Conservation (phyloP, 2,888 invertebrate species). For the Pristionchus exspectatus region DNA sequence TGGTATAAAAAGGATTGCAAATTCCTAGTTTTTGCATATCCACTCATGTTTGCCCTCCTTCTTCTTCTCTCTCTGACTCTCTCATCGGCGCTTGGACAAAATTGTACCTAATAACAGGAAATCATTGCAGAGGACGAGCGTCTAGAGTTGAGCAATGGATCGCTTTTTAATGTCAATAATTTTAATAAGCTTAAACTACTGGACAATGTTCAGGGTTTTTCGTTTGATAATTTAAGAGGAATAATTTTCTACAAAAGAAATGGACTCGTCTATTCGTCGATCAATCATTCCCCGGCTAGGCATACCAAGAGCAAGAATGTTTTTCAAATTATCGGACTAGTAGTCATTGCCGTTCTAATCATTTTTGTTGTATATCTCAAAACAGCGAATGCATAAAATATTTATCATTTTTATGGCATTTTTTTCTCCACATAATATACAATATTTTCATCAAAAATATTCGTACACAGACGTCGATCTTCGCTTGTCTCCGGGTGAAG, state of each 20-base stretch:
- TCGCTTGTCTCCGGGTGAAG: neutral
- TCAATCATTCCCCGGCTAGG: neutral
- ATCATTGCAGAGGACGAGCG: no score
- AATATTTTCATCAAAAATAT: neutral
- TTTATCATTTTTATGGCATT: neutral
- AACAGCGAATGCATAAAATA: neutral
- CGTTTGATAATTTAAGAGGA: neutral
- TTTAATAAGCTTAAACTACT: neutral
- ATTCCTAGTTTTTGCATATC: no score
- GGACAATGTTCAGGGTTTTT: neutral
- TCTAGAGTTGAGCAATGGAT: no score
- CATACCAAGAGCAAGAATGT: neutral
- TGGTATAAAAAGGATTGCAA: no score
- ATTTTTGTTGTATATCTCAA: neutral
- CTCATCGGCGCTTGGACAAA: no score
- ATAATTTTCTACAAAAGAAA: neutral
- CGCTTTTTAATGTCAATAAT: neutral
- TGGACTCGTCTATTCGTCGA: neutral
- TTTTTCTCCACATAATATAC: neutral
- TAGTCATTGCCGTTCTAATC: neutral
- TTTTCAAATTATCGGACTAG: neutral
- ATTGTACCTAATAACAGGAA: no score
- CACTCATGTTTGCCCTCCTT: no score
- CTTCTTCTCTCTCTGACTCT: no score
- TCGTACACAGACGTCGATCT: no score